phyloP scores from a whole-genome alignment of 2,888 invertebrate genomes.

The Diaprepes abbreviatus region DNA sequence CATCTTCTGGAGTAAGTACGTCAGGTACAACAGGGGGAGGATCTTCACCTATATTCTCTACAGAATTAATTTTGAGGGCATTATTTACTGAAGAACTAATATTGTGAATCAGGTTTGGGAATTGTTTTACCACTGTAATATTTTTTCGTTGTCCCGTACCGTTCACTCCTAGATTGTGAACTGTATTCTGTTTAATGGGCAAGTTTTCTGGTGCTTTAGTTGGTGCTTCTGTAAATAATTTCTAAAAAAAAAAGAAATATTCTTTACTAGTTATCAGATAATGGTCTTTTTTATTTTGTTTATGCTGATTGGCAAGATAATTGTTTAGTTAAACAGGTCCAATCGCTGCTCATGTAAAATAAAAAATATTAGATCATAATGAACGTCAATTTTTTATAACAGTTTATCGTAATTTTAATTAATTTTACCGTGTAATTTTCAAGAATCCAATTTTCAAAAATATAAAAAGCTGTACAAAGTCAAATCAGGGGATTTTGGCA shows the following conservation, averaged over 20 bases:
- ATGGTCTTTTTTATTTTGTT: too few relatives aligned
- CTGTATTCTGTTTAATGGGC: not conserved
- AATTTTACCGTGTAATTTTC: too few relatives aligned
- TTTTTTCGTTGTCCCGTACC: constrained; percentile 67
- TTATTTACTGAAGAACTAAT: constrained; percentile 20
- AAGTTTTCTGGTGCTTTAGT: not conserved
- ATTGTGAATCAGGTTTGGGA: constrained; percentile 30
- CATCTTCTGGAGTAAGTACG: constrained; percentile 59
- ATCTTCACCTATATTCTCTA: constrained; percentile 39
- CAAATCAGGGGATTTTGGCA: too few relatives aligned
- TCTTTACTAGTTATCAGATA: too few relatives aligned
- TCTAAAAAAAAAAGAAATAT: constrained; percentile 23
- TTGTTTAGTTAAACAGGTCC: too few relatives aligned
- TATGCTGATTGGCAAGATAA: too few relatives aligned
- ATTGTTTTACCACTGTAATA: constrained; percentile 44
- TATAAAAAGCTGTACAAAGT: too few relatives aligned
- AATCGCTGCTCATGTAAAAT: too few relatives aligned
- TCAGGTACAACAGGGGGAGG: constrained; percentile 53
- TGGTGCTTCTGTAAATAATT: constrained; percentile 4
- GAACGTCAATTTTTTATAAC: too few relatives aligned
- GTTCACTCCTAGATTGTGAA: constrained; percentile 67
- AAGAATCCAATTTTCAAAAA: too few relatives aligned
- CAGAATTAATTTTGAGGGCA: constrained; percentile 27
- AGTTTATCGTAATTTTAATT: too few relatives aligned
- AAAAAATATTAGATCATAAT: too few relatives aligned